A percentile compares a stretch with the other conserved stretches of the same genome.
Conservation (phyloP, 2,888 invertebrate genomes). For the Apotomis betuletana region DNA sequence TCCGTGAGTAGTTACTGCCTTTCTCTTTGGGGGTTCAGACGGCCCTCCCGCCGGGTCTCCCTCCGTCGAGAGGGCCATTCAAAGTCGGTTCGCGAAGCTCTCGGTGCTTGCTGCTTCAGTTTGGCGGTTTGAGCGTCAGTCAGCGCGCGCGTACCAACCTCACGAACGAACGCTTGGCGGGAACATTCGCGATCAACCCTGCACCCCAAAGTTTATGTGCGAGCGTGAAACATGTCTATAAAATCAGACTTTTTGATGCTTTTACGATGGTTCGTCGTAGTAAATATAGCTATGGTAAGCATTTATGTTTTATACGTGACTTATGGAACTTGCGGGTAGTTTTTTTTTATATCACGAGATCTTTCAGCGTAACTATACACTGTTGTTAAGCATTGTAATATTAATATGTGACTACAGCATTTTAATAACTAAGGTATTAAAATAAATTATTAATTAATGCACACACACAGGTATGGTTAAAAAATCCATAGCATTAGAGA, state of each 20-base stretch:
- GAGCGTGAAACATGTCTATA: constrained; percentile 60
- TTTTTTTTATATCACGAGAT: neutral
- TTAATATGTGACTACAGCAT: no score
- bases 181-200: constrained; percentile 60
- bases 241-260: constrained; percentile 54
- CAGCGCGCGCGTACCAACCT: constrained; percentile 61
- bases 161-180: constrained; percentile 63
- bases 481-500: no score
- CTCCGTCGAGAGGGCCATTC: constrained; percentile 78
- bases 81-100: constrained; percentile 81
- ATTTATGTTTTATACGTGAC: constrained; percentile 44
- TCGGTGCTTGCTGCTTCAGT: constrained; percentile 74
- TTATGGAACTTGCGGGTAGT: constrained; percentile 2
- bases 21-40: constrained; percentile 49
- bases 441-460: no score
- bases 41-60: constrained; percentile 80
- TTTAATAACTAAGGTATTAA: no score
- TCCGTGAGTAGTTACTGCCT: constrained; percentile 6
- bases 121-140: constrained; percentile 76
- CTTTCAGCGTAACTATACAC: no score
- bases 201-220: constrained; percentile 66
- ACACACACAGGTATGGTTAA: no score
- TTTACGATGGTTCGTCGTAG: constrained; percentile 66
- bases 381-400: no score
- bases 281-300: constrained; percentile 70